Percentiles rank a stretch among this genome's conserved stretches.
phyloP scores from a whole-genome alignment of 1,140 invertebrate species.

The Papilio polyxenes region DNA sequence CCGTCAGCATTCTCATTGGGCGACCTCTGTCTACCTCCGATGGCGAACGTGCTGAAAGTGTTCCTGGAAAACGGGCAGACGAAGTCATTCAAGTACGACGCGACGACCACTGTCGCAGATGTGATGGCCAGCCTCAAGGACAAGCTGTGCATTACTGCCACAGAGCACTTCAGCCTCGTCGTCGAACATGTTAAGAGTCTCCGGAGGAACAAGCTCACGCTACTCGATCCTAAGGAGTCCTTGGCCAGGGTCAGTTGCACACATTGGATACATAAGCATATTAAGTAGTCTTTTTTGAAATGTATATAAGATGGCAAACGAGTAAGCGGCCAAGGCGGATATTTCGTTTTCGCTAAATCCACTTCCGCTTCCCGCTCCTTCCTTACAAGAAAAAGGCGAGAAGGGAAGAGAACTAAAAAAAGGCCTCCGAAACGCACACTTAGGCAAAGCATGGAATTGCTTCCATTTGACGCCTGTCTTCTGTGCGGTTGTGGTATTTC shows the following conservation, averaged over 20 bases:
- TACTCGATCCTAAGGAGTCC: constrained; percentile 91
- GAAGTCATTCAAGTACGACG: constrained; percentile 97
- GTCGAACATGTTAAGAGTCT: constrained; percentile 94
- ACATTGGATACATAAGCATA: neutral
- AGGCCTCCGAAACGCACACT: too few relatives aligned
- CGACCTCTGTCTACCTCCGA: constrained; percentile 91
- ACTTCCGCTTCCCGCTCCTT: too few relatives aligned
- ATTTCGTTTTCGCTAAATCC: too few relatives aligned
- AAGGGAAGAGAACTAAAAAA: too few relatives aligned
- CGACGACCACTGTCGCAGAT: constrained; percentile 92
- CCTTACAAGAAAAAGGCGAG: too few relatives aligned
- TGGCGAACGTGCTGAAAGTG: constrained; percentile 96
- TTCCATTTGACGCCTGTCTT: too few relatives aligned
- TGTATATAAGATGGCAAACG: too few relatives aligned
- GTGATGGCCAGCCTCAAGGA: constrained; percentile 92
- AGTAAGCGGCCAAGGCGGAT: too few relatives aligned
- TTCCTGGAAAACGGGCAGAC: constrained; percentile 97
- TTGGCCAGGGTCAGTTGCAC: constrained; percentile 87
- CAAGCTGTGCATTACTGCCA: constrained; percentile 89
- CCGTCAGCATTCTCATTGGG: constrained; percentile 88
- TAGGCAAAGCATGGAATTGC: too few relatives aligned
- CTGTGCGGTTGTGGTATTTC: too few relatives aligned
- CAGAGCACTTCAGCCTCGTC: constrained; percentile 92
- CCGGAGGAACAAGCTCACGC: constrained; percentile 90
- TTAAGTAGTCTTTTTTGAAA: too few relatives aligned